phyloP scores from a whole-genome alignment of 2,797 vertebrate species.

The Sebastes taczanowskii region DNA sequence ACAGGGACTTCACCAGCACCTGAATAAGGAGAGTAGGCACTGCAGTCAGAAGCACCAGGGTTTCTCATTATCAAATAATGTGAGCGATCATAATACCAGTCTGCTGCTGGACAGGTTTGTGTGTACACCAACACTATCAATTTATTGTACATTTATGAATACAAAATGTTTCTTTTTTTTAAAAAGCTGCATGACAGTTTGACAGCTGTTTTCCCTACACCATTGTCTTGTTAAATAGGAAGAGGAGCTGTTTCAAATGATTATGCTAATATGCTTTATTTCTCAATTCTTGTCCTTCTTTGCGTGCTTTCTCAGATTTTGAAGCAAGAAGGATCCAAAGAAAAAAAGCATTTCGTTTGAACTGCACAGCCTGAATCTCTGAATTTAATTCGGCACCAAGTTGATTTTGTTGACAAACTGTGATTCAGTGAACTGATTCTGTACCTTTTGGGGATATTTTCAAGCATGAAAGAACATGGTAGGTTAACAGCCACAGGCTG shows the following conservation, averaged over 20 bases:
- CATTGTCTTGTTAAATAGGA: neutral
- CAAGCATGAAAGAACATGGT: neutral
- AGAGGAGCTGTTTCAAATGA: neutral
- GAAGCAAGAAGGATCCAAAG: neutral
- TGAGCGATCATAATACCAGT: neutral
- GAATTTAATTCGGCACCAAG: neutral
- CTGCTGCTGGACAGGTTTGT: neutral
- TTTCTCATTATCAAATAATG: neutral
- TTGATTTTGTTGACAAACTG: neutral
- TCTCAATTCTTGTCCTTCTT: neutral
- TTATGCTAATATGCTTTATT: neutral
- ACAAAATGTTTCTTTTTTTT: neutral
- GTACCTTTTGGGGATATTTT: neutral
- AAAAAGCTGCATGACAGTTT: neutral
- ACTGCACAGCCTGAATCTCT: neutral
- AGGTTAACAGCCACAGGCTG: neutral
- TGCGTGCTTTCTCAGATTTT: neutral
- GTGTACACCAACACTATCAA: neutral
- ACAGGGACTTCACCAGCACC: constrained; percentile 94
- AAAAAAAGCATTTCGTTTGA: neutral
- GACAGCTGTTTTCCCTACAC: neutral
- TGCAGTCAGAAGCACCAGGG: constrained; percentile 26
- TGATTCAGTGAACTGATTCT: neutral
- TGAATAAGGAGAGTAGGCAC: constrained; percentile 57
- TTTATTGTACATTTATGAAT: neutral